Conservation (phyloP, 2,888 invertebrate species). For the Galeruca laticollis region DNA sequence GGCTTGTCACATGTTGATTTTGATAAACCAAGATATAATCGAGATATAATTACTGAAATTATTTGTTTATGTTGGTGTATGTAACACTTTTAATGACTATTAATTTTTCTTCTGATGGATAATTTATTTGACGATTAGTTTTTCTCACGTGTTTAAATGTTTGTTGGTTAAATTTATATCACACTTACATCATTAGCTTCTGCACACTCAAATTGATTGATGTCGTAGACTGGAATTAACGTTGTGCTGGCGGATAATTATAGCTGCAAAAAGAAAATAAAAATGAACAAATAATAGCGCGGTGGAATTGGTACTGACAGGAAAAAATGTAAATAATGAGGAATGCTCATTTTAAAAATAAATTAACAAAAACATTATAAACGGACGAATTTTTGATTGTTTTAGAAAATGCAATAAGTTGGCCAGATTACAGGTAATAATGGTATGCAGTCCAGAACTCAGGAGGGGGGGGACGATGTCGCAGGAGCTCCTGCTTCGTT, state of each 20-base stretch:
- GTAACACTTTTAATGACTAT: background rate
- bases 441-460: too few relatives aligned
- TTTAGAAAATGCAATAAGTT: too few relatives aligned
- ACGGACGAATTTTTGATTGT: too few relatives aligned
- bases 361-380: background rate
- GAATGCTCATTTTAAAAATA: too few relatives aligned
- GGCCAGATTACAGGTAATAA: too few relatives aligned
- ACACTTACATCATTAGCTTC: background rate
- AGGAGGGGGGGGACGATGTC: too few relatives aligned
- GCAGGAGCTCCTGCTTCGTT: too few relatives aligned
- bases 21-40: conserved; percentile 36
- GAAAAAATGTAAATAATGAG: too few relatives aligned
- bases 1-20: conserved; percentile 42
- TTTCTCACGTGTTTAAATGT: background rate
- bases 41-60: conserved; percentile 19
- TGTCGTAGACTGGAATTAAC: background rate
- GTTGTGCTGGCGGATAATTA: background rate
- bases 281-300: background rate
- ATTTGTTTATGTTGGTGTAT: conserved; percentile 2
- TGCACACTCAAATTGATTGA: background rate
- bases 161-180: background rate
- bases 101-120: background rate
- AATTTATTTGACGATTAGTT: background rate
- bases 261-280: background rate
- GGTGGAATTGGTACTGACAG: too few relatives aligned